Evolutionary conservation across 1,140 invertebrate species (phyloP).

Genomic region (Triops longicaudatus): DNA sequence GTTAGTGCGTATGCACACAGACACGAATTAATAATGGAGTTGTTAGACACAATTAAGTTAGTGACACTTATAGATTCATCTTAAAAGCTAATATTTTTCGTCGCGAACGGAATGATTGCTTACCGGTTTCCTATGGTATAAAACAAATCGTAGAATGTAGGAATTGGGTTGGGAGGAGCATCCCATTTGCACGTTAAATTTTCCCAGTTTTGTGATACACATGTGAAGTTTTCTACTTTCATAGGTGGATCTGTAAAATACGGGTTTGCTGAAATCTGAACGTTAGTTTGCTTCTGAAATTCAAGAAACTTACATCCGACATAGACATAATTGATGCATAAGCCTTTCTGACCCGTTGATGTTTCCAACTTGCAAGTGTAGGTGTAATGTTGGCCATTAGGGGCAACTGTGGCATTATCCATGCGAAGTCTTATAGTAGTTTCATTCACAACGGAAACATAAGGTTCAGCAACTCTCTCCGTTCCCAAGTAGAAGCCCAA

Average conservation of each 20-base stretch:
- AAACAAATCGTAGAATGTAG: slow-evolving; percentile 31
- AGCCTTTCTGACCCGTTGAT: not conserved
- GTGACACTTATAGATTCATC: not conserved
- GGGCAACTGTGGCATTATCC: slow-evolving; percentile 39
- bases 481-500: slow-evolving; percentile 43
- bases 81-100: not conserved
- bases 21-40: not conserved
- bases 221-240: slow-evolving; percentile 32
- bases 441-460: slow-evolving; percentile 41
- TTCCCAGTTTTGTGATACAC: slow-evolving; percentile 32
- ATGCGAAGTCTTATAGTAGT: slow-evolving; percentile 43
- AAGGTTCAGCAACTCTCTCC: slow-evolving; percentile 38
- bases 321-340: slow-evolving; percentile 19
- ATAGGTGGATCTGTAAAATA: slow-evolving; percentile 31
- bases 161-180: slow-evolving; percentile 31
- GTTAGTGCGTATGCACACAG: slow-evolving; percentile 14
- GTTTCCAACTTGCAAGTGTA: slow-evolving; percentile 16
- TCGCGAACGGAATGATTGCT: not conserved
- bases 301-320: slow-evolving; percentile 13
- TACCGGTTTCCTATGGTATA: not conserved
- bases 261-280: not conserved
- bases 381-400: slow-evolving; percentile 40
- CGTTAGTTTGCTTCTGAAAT: not conserved
- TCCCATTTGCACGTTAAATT: slow-evolving; percentile 34
- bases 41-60: not conserved